phyloP scores from a whole-genome alignment of 1,140 invertebrate genomes.

The Nasonia giraulti region DNA sequence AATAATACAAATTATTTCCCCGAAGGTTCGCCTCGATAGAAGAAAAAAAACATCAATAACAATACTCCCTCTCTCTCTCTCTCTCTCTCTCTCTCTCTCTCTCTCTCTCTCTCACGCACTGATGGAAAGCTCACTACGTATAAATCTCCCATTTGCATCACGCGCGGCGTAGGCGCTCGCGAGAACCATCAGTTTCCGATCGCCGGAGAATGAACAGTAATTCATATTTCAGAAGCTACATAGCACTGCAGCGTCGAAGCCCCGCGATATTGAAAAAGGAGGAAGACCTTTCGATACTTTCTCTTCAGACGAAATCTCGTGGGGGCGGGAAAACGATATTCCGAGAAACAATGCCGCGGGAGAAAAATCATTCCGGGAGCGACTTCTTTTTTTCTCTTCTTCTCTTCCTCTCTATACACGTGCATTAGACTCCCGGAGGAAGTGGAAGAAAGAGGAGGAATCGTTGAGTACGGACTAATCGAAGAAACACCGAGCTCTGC shows the following conservation, averaged over 20 bases:
- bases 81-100: background rate
- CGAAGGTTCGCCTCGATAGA: background rate
- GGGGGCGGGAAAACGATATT: background rate
- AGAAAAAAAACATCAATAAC: background rate
- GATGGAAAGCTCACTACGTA: background rate
- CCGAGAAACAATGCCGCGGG: background rate
- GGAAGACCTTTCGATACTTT: background rate
- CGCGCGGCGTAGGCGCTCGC: too few relatives aligned
- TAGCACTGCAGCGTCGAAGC: slow-evolving; percentile 7
- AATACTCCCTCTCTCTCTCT: background rate
- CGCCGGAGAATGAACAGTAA: background rate
- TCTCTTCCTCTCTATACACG: background rate
- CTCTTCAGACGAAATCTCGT: background rate
- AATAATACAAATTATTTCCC: background rate
- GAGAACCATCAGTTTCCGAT: slow-evolving; percentile 1
- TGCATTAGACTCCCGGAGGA: background rate
- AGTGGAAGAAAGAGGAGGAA: background rate
- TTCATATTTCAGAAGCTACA: slow-evolving; percentile 2
- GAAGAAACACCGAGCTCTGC: slow-evolving; percentile 34
- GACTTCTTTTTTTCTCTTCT: background rate
- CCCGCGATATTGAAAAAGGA: background rate
- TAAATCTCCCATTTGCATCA: background rate
- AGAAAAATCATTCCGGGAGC: background rate
- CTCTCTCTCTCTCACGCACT: background rate
- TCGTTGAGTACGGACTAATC: background rate